These are phyloP conservation scores for Labrus mixtus DNA, from an alignment of 2,113 vertebrate genomes.

Conservation along the genomic window DNA sequence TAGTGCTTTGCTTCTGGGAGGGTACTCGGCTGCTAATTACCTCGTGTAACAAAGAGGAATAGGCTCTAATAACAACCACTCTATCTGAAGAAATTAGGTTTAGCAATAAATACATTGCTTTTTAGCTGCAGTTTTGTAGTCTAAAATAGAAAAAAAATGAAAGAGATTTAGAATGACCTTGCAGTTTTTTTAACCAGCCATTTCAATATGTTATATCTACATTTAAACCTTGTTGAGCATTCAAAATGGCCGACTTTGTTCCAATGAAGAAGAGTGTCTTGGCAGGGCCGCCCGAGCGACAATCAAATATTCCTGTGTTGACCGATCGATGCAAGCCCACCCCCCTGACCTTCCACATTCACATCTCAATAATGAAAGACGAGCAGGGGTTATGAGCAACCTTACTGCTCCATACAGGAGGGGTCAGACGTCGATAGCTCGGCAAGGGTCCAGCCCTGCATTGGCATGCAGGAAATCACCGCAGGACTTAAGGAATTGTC, in stretches of 20 bases:
- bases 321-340: constrained; percentile 68
- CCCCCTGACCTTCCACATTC: constrained; percentile 71
- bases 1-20: constrained; percentile 43
- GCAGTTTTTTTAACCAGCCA: constrained; percentile 13
- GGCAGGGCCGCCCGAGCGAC: constrained; percentile 57
- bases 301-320: constrained; percentile 77
- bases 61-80: constrained; percentile 53
- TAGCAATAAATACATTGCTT: constrained; percentile 8
- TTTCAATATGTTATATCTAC: constrained; percentile 10
- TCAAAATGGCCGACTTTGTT: constrained; percentile 48
- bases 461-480: constrained; percentile 73
- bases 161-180: constrained; percentile 17
- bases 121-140: neutral
- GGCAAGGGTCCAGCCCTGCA: constrained; percentile 66
- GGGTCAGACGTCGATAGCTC: constrained; percentile 67
- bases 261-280: constrained; percentile 46
- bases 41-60: constrained; percentile 49
- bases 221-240: constrained; percentile 18
- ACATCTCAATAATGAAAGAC: constrained; percentile 80
- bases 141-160: neutral
- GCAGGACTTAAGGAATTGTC: constrained; percentile 69
- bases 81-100: constrained; percentile 37
- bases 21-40: constrained; percentile 65
- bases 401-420: constrained; percentile 50
- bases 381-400: constrained; percentile 76